A percentile compares a stretch with the other conserved stretches of the same genome.
Conservation (phyloP, 1,140 invertebrate species). For the Oncopodura yosiiana region DNA sequence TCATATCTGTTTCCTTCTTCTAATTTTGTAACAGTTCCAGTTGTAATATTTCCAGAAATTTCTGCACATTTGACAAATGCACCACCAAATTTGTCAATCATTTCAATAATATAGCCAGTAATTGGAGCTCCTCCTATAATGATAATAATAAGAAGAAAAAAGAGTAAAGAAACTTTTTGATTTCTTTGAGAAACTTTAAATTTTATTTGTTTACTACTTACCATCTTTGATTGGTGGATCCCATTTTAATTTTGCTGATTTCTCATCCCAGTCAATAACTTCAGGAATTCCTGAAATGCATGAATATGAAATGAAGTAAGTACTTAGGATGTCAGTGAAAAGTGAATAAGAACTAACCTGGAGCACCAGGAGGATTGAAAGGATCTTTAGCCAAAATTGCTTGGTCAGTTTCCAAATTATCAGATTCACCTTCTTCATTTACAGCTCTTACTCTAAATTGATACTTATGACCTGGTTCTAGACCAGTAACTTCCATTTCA, state of each 20-base stretch:
- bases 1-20: conserved; percentile 91
- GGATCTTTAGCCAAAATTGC: conserved; percentile 90
- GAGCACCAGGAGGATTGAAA: conserved; percentile 53
- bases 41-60: conserved; percentile 63
- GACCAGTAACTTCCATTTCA: conserved; percentile 71
- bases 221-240: conserved; percentile 80
- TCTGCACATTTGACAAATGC: conserved; percentile 62
- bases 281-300: conserved; percentile 87
- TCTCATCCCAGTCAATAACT: conserved; percentile 85
- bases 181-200: neutral
- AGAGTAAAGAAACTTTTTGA: too few species aligned
- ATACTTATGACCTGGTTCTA: conserved; percentile 86
- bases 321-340: neutral
- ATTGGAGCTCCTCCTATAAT: conserved; percentile 78
- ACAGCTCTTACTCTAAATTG: conserved; percentile 89
- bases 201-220: neutral
- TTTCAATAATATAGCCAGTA: conserved; percentile 81
- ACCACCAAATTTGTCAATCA: conserved; percentile 59
- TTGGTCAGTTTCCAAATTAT: conserved; percentile 77
- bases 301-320: conserved; percentile 47
- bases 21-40: conserved; percentile 73
- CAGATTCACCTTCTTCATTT: conserved; percentile 92
- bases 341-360: conserved; percentile 9
- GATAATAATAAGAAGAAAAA: neutral
- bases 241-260: conserved; percentile 90